Percentiles rank a stretch among this genome's conserved stretches.
Evolutionary conservation across 2,888 invertebrate genomes (phyloP).

Genomic region (Gastracanthus pulcherrimus): DNA sequence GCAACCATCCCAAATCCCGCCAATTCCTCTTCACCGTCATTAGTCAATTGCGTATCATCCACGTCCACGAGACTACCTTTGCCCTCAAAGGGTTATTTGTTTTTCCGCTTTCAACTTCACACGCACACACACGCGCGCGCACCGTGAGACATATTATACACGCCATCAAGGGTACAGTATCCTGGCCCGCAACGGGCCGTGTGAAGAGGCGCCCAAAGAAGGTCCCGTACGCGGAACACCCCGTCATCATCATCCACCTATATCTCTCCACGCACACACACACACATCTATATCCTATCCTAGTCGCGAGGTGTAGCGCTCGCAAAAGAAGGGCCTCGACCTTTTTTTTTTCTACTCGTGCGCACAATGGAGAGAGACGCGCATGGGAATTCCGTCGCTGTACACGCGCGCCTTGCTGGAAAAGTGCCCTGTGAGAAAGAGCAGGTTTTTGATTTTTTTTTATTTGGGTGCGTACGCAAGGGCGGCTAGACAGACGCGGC

Average conservation of each 20-base stretch:
- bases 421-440: neutral
- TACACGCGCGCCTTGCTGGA: neutral
- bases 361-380: conserved; percentile 30
- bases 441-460: no score
- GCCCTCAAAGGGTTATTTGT: neutral
- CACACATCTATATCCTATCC: neutral
- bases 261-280: neutral
- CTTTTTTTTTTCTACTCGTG: conserved; percentile 46
- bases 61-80: neutral
- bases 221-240: conserved; percentile 44
- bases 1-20: neutral
- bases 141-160: conserved; percentile 27
- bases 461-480: neutral
- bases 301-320: neutral
- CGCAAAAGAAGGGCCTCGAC: conserved; percentile 36
- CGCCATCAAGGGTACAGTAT: neutral
- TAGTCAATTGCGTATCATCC: conserved; percentile 20
- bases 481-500: neutral
- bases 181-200: conserved; percentile 18
- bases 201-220: conserved; percentile 52
- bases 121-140: conserved; percentile 15
- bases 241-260: neutral
- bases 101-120: neutral
- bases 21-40: neutral
- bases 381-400: conserved; percentile 57